A percentile compares a stretch with the other conserved stretches of the same genome.
Conservation (phyloP, 2,888 invertebrate genomes). For the Pristionchus arcanus region DNA sequence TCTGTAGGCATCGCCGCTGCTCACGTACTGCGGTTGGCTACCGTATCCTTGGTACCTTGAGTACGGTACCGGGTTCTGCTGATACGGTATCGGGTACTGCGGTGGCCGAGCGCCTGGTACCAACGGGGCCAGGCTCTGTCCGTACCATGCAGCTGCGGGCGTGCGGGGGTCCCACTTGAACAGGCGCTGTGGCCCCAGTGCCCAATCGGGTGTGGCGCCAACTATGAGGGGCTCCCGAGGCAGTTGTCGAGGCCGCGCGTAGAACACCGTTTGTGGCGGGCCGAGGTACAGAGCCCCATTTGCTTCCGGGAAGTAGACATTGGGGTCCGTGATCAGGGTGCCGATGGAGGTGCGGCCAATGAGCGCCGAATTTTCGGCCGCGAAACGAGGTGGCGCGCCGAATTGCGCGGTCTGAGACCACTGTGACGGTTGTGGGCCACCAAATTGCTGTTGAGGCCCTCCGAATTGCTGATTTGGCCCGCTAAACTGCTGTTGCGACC, state of each 20-base stretch:
- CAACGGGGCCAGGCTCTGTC: not conserved
- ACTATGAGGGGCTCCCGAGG: not conserved
- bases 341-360: slow-evolving; percentile 8
- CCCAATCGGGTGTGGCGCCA: not conserved
- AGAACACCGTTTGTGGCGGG: slow-evolving; percentile 33
- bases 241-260: not conserved
- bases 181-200: not conserved
- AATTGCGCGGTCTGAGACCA: not conserved
- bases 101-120: not conserved
- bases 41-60: not conserved
- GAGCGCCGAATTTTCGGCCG: not conserved
- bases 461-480: not conserved
- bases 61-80: not conserved
- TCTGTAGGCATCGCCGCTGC: not conserved
- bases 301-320: not conserved
- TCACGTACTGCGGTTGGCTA: not conserved
- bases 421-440: not conserved
- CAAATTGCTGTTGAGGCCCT: not conserved
- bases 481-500: not conserved
- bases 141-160: slow-evolving; percentile 1
- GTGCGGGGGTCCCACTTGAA: slow-evolving; percentile 25
- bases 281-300: slow-evolving; percentile 13
- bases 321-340: slow-evolving; percentile 11
- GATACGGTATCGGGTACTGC: not conserved
- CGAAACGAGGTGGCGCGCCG: not conserved